phyloP scores from a whole-genome alignment of 1,140 invertebrate genomes.

The Drosophila paulistorum region DNA sequence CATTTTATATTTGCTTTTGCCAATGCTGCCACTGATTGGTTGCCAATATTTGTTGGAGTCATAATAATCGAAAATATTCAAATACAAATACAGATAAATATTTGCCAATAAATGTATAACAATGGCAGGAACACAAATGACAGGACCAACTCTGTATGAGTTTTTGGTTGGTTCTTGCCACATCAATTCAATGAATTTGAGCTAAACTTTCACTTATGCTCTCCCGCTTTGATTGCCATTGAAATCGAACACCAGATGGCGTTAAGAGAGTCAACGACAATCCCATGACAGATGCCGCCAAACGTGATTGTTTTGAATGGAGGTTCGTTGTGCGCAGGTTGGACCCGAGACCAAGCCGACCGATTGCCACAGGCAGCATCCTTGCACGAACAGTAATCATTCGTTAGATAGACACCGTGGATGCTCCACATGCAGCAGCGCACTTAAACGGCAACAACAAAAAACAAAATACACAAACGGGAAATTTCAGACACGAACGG shows the following conservation, averaged over 20 bases:
- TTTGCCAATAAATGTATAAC: not conserved
- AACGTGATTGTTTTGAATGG: not conserved
- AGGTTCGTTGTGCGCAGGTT: constrained; percentile 7
- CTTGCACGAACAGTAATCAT: constrained; percentile 45
- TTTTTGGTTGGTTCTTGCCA: no score
- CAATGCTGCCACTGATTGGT: constrained; percentile 1
- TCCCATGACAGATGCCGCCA: constrained; percentile 5
- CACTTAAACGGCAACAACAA: constrained; percentile 3
- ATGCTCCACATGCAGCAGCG: constrained; percentile 21
- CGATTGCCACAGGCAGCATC: constrained; percentile 2
- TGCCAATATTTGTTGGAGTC: constrained; percentile 3
- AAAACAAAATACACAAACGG: not conserved
- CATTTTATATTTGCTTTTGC: constrained; percentile 6
- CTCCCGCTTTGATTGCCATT: not conserved
- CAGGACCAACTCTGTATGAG: no score
- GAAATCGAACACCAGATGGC: constrained; percentile 19
- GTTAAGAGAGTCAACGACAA: constrained; percentile 1
- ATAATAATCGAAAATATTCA: constrained; percentile 3
- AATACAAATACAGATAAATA: not conserved
- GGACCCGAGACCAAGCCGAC: not conserved
- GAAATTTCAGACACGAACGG: constrained; percentile 1
- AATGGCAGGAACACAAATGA: no score
- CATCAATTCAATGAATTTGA: not conserved
- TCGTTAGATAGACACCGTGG: constrained; percentile 54
- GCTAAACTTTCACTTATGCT: not conserved